These are phyloP conservation scores for Brachionus rotundiformis DNA, from an alignment of 1,140 invertebrate genomes.

Conservation along the genomic window DNA sequence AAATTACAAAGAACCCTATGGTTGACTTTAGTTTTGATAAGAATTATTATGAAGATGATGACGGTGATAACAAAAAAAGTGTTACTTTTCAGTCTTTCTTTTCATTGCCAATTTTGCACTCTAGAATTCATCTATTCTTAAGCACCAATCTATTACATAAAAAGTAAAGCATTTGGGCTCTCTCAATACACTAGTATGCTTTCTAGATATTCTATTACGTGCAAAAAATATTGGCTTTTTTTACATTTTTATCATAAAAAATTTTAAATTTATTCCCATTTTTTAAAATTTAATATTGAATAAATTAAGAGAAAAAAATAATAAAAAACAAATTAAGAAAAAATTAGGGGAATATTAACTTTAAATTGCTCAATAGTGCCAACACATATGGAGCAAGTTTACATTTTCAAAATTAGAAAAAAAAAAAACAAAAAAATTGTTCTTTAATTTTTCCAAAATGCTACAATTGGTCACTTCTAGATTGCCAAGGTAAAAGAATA, in stretches of 20 bases:
- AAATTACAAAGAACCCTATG: not conserved
- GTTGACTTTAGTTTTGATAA: not conserved
- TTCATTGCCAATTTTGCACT: not conserved
- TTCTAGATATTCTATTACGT: constrained; percentile 35
- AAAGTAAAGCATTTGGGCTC: constrained; percentile 35
- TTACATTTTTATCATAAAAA: constrained; percentile 35
- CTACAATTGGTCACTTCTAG: not conserved
- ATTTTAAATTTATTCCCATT: constrained; percentile 11
- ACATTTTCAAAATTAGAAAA: not conserved
- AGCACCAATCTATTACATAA: not conserved
- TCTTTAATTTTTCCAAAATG: constrained; percentile 14
- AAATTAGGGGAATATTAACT: not conserved
- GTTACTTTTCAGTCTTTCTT: not conserved
- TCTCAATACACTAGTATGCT: not conserved
- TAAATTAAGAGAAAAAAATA: not conserved
- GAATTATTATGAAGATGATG: not conserved
- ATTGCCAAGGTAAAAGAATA: not conserved
- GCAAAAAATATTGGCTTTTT: constrained; percentile 44
- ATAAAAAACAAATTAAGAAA: not conserved
- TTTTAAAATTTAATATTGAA: constrained; percentile 18
- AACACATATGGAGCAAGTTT: not conserved
- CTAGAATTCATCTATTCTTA: not conserved
- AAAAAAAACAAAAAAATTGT: not conserved
- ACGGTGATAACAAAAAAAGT: not conserved
- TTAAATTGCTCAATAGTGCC: not conserved